Evolutionary conservation across 92 coral and sea anemone genomes (phyloP), one percentile per base, ranked within the genome.

Genomic region (Virgularia gustaviana): DNA sequence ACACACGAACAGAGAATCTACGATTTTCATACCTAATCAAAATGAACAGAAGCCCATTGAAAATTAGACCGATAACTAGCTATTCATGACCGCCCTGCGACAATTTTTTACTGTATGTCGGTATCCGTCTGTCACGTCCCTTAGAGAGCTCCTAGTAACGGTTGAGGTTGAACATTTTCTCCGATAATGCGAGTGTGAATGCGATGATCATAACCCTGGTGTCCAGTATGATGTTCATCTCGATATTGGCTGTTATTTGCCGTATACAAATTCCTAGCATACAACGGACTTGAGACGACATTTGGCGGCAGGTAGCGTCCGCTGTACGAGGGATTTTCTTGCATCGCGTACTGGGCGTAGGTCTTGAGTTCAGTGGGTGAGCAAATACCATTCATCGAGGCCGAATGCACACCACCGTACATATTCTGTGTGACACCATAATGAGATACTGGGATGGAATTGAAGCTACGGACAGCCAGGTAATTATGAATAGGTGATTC

Each of bases 201-300:
- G 16, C 75, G 75, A 25, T 61, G 75, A 1, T 68, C 75, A 49
- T 29, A 68, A 6, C 27, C 36, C 31, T 22, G 37, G 24, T 54
- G 61, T 30, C 27, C 61, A 47, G 44, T 28, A 9, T 30, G 23
- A 47, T 68, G 61, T 27, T 49, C 75, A 31, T 68, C 54, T 19
- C 75, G 75, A 12, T 68, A 68, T 32, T 34, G 75, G 8, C 35
- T 47, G 12, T 49, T 68, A 32, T 53, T 68, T 32, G 60, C 33
- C 18, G 75, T 58, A 51, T 68, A 47, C 47, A 68, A 49, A 68
- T 68, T 68, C 12, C 75, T 58, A 3, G 75, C 37, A 32, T 68
- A 68, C 53, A 68, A n/a, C 54, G 60, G 30, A 37, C 35, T 36
- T 25, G 75, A 20, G 15, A 68, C 75, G 27, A 49, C 54, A 35